Evolutionary conservation across 23 tunicate genomes (phyloP).

Genomic region (Styela plicata): DNA sequence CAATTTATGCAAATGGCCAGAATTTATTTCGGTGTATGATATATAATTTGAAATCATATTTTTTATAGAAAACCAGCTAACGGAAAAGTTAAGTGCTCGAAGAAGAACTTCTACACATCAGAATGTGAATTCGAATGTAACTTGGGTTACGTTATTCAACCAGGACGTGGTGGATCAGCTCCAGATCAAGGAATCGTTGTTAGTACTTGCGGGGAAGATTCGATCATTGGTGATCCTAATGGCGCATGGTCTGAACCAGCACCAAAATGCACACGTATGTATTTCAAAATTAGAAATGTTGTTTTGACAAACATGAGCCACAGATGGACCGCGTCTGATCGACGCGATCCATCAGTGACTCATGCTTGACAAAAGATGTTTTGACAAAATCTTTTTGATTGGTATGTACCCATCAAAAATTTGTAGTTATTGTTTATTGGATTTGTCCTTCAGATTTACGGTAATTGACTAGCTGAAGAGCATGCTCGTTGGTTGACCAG

Average conservation of each 20-base stretch:
- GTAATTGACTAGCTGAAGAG: too few species aligned
- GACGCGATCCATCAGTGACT: too few species aligned
- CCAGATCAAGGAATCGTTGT: background rate
- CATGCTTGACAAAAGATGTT: too few species aligned
- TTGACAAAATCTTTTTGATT: too few species aligned
- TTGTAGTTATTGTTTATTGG: too few species aligned
- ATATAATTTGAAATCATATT: background rate
- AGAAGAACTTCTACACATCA: slow-evolving; percentile 42
- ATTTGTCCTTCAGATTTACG: too few species aligned
- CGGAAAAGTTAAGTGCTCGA: slow-evolving; percentile 50
- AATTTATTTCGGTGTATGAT: background rate
- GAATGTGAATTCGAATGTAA: slow-evolving; percentile 59
- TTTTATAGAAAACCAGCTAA: slow-evolving; percentile 18
- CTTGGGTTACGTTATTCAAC: slow-evolving; percentile 41
- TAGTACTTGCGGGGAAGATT: slow-evolving; percentile 25
- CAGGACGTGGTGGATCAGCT: slow-evolving; percentile 24
- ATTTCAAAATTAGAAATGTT: background rate
- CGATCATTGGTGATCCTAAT: slow-evolving; percentile 13
- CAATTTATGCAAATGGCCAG: too few species aligned
- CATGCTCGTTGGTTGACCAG: too few species aligned
- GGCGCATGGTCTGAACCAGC: slow-evolving; percentile 57
- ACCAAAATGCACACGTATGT: slow-evolving; percentile 31
- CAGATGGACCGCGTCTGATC: too few species aligned
- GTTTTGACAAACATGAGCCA: background rate
- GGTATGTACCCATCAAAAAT: too few species aligned